phyloP scores from a whole-genome alignment of 1,140 invertebrate species.

The Drosophila eugracilis region DNA sequence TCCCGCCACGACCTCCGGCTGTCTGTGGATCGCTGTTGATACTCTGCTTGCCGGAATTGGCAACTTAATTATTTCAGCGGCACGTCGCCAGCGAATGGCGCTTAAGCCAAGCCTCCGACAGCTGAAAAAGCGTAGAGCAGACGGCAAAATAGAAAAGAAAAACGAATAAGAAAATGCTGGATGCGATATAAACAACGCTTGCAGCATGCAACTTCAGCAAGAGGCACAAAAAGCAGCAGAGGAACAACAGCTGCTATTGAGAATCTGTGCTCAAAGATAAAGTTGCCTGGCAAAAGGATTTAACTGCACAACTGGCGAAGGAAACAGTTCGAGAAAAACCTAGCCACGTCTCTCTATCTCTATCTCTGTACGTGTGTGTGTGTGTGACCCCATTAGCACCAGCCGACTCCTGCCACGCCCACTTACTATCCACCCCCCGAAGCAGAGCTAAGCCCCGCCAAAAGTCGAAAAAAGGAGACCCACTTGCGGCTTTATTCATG shows the following conservation, averaged over 20 bases:
- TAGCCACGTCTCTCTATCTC: slow-evolving; percentile 3
- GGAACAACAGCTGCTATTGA: slow-evolving; percentile 58
- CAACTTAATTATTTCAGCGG: slow-evolving; percentile 80
- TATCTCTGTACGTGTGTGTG: background rate
- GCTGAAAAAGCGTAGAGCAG: slow-evolving; percentile 50
- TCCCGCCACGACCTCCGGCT: background rate
- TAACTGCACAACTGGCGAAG: slow-evolving; percentile 53
- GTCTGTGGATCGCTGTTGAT: slow-evolving; percentile 18
- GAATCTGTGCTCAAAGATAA: slow-evolving; percentile 77
- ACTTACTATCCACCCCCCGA: slow-evolving; percentile 12
- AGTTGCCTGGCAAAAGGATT: slow-evolving; percentile 73
- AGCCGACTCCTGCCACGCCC: slow-evolving; percentile 18
- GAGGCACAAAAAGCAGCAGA: slow-evolving; percentile 4
- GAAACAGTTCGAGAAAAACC: slow-evolving; percentile 14
- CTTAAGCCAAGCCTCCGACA: slow-evolving; percentile 73
- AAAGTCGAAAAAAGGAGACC: slow-evolving; percentile 26
- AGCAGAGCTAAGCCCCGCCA: background rate
- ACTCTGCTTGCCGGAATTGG: slow-evolving; percentile 40
- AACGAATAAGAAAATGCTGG: slow-evolving; percentile 24
- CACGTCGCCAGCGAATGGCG: slow-evolving; percentile 59
- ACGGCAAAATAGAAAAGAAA: slow-evolving; percentile 28
- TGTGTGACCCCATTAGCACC: slow-evolving; percentile 58
- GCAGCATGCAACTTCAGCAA: slow-evolving; percentile 43
- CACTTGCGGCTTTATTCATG: slow-evolving; percentile 52
- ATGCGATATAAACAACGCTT: slow-evolving; percentile 70